These are phyloP conservation scores for Xanthia icteritia DNA, from an alignment of 2,888 invertebrate species.

Conservation along the genomic window DNA sequence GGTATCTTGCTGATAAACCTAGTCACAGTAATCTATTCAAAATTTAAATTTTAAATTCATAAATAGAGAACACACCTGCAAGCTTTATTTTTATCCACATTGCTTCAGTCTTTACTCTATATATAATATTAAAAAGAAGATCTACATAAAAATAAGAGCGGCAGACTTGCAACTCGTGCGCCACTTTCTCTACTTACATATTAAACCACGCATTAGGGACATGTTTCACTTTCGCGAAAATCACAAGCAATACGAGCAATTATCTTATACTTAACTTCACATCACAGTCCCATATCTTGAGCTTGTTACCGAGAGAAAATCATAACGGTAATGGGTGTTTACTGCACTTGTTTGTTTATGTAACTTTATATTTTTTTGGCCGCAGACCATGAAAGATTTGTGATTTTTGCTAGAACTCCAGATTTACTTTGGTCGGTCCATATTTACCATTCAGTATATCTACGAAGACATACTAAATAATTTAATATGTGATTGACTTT, in stretches of 20 bases:
- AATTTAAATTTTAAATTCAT: background rate
- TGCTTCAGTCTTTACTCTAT: background rate
- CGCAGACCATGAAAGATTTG: background rate
- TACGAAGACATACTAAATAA: background rate
- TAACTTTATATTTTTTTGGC: background rate
- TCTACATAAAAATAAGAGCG: constrained; percentile 1
- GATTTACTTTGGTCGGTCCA: background rate
- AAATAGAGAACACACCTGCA: background rate
- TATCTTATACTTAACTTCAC: constrained; percentile 28
- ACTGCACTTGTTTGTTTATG: too few species aligned
- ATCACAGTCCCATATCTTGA: constrained; percentile 1
- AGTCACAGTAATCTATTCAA: background rate
- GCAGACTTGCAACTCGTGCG: constrained; percentile 25
- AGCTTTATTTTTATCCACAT: background rate
- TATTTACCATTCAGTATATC: constrained; percentile 10
- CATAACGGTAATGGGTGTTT: constrained; percentile 1
- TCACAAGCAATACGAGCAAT: constrained; percentile 35
- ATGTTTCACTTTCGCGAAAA: constrained; percentile 70
- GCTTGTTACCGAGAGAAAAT: constrained; percentile 3
- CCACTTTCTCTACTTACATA: constrained; percentile 58
- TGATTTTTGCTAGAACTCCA: background rate
- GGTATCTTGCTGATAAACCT: background rate
- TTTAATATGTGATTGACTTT: constrained; percentile 3
- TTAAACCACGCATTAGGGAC: constrained; percentile 55
- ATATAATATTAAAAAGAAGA: constrained; percentile 5